These are phyloP conservation scores for Macaca nemestrina DNA, from an alignment of 2,113 vertebrate species.

Conservation along the genomic window DNA sequence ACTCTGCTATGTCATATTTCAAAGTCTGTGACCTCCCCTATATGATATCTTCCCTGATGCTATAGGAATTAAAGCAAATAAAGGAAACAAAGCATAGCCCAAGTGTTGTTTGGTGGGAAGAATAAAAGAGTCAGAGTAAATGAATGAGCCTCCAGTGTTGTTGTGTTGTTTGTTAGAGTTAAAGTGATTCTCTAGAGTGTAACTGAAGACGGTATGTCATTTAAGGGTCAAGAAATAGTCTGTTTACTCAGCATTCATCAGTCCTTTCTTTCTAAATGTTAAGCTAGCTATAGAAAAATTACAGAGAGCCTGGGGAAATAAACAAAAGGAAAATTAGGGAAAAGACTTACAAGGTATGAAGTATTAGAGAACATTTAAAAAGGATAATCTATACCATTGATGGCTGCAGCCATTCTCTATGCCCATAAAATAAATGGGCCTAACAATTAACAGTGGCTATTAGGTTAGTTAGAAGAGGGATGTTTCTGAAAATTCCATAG, in stretches of 20 bases:
- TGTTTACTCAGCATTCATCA: neutral
- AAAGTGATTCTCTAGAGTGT: neutral
- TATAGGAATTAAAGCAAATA: neutral
- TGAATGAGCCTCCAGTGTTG: neutral
- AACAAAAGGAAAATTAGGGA: neutral
- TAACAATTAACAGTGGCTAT: neutral
- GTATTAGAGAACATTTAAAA: neutral
- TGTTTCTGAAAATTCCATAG: neutral
- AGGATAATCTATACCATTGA: neutral
- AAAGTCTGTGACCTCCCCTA: neutral
- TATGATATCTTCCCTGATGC: neutral
- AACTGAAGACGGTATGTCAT: neutral
- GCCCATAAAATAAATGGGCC: neutral
- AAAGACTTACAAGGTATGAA: neutral
- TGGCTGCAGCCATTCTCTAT: neutral
- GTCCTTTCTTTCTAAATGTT: neutral
- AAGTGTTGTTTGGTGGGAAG: neutral
- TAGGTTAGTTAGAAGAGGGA: neutral
- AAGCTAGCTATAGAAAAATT: neutral
- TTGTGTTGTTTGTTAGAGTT: neutral
- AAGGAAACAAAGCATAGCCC: neutral
- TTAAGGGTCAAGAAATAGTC: neutral
- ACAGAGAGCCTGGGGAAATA: neutral
- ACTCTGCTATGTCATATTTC: neutral
- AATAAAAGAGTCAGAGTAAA: neutral